Percentiles rank a stretch among this genome's conserved stretches.
Conservation (phyloP, 2,113 vertebrate species). For the Cathartes aura region DNA sequence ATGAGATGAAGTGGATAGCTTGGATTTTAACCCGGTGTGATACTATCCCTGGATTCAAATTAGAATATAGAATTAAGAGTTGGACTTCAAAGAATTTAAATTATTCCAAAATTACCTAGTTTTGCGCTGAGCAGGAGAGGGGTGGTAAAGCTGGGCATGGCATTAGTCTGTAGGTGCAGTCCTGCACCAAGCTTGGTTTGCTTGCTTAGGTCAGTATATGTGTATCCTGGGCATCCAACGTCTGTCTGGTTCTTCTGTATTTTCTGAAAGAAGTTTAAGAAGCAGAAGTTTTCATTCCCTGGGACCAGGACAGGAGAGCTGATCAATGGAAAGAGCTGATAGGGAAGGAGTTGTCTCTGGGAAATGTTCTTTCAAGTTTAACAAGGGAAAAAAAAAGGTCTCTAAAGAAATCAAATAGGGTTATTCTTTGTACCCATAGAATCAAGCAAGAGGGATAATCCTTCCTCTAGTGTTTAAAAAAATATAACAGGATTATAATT, state of each 20-base stretch:
- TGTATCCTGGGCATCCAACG: neutral
- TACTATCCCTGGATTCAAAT: neutral
- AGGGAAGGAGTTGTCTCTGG: slow-evolving; percentile 15
- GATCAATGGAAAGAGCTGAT: slow-evolving; percentile 2
- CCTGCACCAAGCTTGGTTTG: neutral
- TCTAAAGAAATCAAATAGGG: neutral
- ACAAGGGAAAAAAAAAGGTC: neutral
- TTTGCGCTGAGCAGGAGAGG: neutral
- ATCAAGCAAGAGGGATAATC: neutral
- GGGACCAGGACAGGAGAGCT: neutral
- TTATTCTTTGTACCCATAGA: slow-evolving; percentile 12
- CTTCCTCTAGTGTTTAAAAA: neutral
- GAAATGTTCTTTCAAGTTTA: neutral
- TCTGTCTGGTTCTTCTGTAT: neutral
- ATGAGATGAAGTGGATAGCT: neutral
- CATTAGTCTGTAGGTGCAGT: neutral
- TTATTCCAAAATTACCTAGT: neutral
- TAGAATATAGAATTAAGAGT: neutral
- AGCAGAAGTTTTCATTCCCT: neutral
- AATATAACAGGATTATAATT: neutral
- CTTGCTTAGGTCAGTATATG: neutral
- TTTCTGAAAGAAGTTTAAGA: neutral
- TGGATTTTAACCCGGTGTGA: neutral
- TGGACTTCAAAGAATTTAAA: neutral
- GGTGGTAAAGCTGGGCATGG: neutral